Base-by-base conservation (phyloP, 1,140 invertebrate species). In the Rhopalosiphum padi region DNA sequence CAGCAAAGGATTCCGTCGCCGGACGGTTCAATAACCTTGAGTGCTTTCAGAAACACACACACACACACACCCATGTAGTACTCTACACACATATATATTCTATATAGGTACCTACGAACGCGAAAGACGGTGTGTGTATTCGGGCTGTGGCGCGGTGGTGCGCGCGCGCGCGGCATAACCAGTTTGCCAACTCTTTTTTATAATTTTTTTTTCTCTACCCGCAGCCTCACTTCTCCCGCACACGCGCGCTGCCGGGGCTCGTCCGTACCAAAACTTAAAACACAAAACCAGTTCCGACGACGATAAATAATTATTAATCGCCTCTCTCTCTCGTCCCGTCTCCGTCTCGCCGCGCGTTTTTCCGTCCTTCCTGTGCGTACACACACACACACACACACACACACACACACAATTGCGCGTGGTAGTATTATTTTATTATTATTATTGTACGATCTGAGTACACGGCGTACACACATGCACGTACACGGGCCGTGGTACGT, bases 271-370 rank as follows among this genome's bases (percentile, higher is more conserved):
- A 93, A 93, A 93, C 91, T 93, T 25, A 93, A 93, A 93, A 93
- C 91, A 85, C 82, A 55, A 90, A 93, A 93, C 82, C 91, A 85
- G 91, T 93, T 93, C 94, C 94, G 94, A 94, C 94, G 94, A 94
- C 93, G 93, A 94, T 94, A 91, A 90, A 93, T 94, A 94, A 94
- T 94, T 94, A 94, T 94, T 94, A 94, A 94, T 93, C 94, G 90
- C 9, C 9, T 51, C 94, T 94, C 94, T 95, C 94, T 94, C 94
- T 94, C 90, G 90, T 82, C 51, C 35, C 89, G 94, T 60, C 83
- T 46, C 86, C 90, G 94, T 41, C 37, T 23, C 82, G 21, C 82
- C 37, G 15, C 82, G 35, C 35, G 35, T 83, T 37, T 83, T 83
- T 83, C n/a, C 35, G 22, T 37, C 77, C 35, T 83, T 22, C 77